Conservation (phyloP, 2,888 invertebrate species). For the Aspidiotus destructor region DNA sequence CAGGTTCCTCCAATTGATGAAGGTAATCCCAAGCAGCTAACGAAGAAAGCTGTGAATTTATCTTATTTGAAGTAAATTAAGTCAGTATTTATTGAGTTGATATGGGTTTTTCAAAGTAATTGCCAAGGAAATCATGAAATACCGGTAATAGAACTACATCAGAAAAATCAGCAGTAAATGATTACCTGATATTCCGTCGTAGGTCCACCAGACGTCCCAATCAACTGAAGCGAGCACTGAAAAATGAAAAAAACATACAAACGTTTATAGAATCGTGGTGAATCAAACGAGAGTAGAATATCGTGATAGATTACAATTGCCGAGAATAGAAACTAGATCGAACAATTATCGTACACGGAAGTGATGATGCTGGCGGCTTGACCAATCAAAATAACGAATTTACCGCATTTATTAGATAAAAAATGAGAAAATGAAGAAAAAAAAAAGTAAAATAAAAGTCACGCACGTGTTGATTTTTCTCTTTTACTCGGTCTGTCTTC, state of each 20-base stretch:
- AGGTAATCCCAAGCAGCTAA: too few species aligned
- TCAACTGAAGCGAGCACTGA: conserved; percentile 65
- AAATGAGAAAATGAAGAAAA: not conserved
- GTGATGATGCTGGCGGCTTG: not conserved
- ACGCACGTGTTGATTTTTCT: conserved; percentile 9
- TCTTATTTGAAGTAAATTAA: too few species aligned
- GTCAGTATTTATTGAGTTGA: too few species aligned
- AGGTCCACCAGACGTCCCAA: conserved; percentile 96
- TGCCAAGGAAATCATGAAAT: too few species aligned
- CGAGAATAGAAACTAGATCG: too few species aligned
- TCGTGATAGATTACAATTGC: too few species aligned
- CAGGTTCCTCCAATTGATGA: too few species aligned
- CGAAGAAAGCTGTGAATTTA: too few species aligned
- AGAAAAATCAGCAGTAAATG: not conserved
- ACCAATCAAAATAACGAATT: conserved; percentile 1
- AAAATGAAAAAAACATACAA: conserved; percentile 42
- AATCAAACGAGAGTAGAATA: too few species aligned
- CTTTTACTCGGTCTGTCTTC: not conserved
- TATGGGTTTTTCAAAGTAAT: too few species aligned
- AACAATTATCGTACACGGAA: not conserved
- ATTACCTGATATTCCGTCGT: conserved; percentile 87
- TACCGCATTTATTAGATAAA: not conserved
- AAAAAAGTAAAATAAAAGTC: not conserved
- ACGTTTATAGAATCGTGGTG: too few species aligned
- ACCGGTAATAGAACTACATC: too few species aligned